A percentile compares a stretch with the other conserved stretches of the same genome.
Conservation (phyloP, 2,797 vertebrate genomes). For the Octomys mimax region DNA sequence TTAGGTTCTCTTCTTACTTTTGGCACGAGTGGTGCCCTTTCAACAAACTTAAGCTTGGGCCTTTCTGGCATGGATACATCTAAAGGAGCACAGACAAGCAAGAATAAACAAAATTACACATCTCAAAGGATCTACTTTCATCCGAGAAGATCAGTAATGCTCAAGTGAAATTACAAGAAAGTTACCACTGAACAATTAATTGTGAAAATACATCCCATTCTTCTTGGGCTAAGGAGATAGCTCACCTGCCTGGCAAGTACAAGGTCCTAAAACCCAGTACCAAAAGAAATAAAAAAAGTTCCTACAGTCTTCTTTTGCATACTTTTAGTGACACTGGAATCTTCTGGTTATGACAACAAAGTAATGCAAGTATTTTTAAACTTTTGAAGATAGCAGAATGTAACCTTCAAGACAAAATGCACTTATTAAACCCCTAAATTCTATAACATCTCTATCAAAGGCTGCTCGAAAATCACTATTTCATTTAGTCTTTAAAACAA, state of each 20-base stretch:
- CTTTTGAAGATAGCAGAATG: background rate
- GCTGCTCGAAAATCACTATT: background rate
- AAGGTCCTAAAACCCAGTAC: too few species aligned
- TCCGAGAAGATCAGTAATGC: background rate
- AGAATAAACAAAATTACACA: background rate
- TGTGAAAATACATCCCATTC: background rate
- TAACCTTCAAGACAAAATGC: constrained; percentile 9
- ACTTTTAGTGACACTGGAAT: background rate
- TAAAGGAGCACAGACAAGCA: constrained; percentile 3
- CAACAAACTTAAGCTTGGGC: constrained; percentile 93
- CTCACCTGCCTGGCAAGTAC: too few species aligned
- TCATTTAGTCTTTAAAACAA: constrained; percentile 30
- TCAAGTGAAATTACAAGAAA: background rate
- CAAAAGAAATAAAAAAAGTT: too few species aligned
- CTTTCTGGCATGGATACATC: constrained; percentile 90
- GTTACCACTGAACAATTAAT: background rate
- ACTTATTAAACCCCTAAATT: background rate
- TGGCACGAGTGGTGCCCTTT: constrained; percentile 93
- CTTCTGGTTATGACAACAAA: background rate
- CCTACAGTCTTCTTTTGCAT: background rate
- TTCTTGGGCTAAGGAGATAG: background rate
- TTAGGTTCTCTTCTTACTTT: constrained; percentile 92
- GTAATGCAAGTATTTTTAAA: constrained; percentile 23
- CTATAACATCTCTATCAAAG: background rate
- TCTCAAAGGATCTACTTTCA: background rate